Percentiles rank a stretch among this genome's conserved stretches.
Evolutionary conservation across 2,888 invertebrate genomes (phyloP).

Genomic region (Thalpophila matura): DNA sequence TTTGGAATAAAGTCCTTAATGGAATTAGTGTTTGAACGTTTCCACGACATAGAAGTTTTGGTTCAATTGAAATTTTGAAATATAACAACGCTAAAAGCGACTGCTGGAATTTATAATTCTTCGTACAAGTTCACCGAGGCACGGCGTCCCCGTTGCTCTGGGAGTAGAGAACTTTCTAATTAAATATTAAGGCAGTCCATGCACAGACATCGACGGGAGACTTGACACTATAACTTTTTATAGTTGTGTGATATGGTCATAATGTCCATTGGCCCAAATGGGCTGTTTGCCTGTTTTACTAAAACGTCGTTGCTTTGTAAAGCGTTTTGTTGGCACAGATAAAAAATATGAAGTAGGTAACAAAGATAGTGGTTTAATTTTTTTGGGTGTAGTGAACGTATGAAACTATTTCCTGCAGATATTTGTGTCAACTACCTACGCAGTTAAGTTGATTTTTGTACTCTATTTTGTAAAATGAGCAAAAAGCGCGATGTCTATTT

Average conservation of each 20-base stretch:
- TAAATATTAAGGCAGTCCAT: conserved; percentile 81
- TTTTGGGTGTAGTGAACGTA: not conserved
- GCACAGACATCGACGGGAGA: conserved; percentile 69
- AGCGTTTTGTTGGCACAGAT: conserved; percentile 25
- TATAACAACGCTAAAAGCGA: conserved; percentile 73
- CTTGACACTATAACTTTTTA: conserved; percentile 66
- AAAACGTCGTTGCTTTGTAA: conserved; percentile 41
- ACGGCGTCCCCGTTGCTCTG: conserved; percentile 64
- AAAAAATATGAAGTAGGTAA: not conserved
- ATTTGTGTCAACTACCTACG: not conserved
- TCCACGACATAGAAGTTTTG: conserved; percentile 53
- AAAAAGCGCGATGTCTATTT: no score
- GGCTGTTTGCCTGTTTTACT: conserved; percentile 53
- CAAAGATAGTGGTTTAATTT: not conserved
- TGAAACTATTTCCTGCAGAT: not conserved
- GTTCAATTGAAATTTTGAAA: conserved; percentile 72
- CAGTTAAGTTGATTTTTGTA: not conserved
- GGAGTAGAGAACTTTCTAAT: conserved; percentile 80
- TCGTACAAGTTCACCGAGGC: conserved; percentile 74
- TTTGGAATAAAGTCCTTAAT: conserved; percentile 44
- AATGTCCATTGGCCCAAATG: conserved; percentile 56
- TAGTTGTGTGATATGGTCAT: conserved; percentile 61
- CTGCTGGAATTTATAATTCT: conserved; percentile 80
- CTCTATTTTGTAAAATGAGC: no score
- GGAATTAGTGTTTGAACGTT: conserved; percentile 56